Evolutionary conservation across 2,113 vertebrate genomes (phyloP).

Genomic region (Channa argus): DNA sequence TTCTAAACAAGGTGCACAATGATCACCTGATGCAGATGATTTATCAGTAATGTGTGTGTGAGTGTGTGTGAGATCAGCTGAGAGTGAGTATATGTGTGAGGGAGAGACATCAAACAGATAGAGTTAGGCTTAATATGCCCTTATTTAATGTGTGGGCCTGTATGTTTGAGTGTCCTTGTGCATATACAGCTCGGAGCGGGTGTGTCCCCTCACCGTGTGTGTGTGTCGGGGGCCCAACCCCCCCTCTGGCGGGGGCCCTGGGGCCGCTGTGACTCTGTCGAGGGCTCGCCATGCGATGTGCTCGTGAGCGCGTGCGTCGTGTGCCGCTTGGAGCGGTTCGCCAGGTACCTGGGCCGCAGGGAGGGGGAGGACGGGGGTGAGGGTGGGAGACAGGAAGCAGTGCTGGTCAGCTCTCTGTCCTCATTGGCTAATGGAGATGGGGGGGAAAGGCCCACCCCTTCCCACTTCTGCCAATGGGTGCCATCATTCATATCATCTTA

Average conservation of each 20-base stretch:
- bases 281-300: slow-evolving; percentile 92
- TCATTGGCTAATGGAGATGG: slow-evolving; percentile 73
- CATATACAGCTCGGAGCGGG: slow-evolving; percentile 65
- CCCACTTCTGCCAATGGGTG: slow-evolving; percentile 76
- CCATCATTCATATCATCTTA: slow-evolving; percentile 72
- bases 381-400: slow-evolving; percentile 84
- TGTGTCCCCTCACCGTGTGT: slow-evolving; percentile 93
- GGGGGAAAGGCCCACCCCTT: slow-evolving; percentile 68
- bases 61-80: slow-evolving; percentile 2
- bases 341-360: slow-evolving; percentile 95
- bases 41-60: slow-evolving; percentile 12
- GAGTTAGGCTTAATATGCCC: slow-evolving; percentile 22
- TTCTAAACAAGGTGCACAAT: slow-evolving; percentile 2
- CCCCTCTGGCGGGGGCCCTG: slow-evolving; percentile 94
- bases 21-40: not conserved
- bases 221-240: slow-evolving; percentile 91
- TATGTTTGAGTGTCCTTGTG: slow-evolving; percentile 57
- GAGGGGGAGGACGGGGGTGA: slow-evolving; percentile 74
- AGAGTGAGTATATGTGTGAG: slow-evolving; percentile 1
- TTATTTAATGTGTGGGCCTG: slow-evolving; percentile 2
- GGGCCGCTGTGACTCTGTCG: slow-evolving; percentile 93
- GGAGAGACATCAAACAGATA: not conserved
- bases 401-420: slow-evolving; percentile 85
- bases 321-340: slow-evolving; percentile 99
- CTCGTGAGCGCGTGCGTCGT: slow-evolving; percentile 94